A percentile compares a stretch with the other conserved stretches of the same genome.
These are phyloP conservation scores for Radopholus similis DNA, from an alignment of 1,140 invertebrate species.

Conservation along the genomic window DNA sequence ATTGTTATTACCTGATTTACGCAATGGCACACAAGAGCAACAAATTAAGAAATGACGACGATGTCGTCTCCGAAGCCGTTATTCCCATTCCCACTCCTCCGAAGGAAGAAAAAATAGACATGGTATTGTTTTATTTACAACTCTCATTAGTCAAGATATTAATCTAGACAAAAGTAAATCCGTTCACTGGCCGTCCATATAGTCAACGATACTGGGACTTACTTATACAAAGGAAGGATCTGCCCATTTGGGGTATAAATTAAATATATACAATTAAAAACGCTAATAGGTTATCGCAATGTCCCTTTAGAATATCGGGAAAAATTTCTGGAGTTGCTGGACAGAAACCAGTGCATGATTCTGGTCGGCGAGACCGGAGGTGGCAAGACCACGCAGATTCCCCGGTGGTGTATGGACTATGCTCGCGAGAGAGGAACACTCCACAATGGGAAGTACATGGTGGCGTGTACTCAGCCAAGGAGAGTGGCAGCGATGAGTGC, in stretches of 20 bases:
- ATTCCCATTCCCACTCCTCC: too few species aligned
- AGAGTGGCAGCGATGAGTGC: constrained; percentile 96
- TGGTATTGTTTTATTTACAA: too few species aligned
- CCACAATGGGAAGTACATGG: constrained; percentile 67
- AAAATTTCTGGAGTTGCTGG: constrained; percentile 86
- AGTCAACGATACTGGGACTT: constrained; percentile 62
- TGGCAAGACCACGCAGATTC: constrained; percentile 89
- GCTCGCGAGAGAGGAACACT: constrained; percentile 62
- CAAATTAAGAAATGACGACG: too few species aligned
- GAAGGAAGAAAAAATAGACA: too few species aligned
- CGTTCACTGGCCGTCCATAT: constrained; percentile 20
- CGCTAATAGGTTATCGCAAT: too few species aligned
- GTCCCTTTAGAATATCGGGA: constrained; percentile 93
- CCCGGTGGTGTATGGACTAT: constrained; percentile 85
- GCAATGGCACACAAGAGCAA: too few species aligned
- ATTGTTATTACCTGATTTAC: too few species aligned
- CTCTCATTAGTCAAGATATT: too few species aligned
- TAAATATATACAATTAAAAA: too few species aligned
- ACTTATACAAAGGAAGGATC: constrained; percentile 76
- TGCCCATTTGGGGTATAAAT: constrained; percentile 98
- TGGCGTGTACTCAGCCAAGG: constrained; percentile 94
- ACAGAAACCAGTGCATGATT: constrained; percentile 81
- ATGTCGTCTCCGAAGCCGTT: too few species aligned
- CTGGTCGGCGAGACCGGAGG: constrained; percentile 88
- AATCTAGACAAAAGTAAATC: too few species aligned